A percentile compares a stretch with the other conserved stretches of the same genome.
Evolutionary conservation across 2,888 invertebrate genomes (phyloP).

Genomic region (Drosophila macrothrix): DNA sequence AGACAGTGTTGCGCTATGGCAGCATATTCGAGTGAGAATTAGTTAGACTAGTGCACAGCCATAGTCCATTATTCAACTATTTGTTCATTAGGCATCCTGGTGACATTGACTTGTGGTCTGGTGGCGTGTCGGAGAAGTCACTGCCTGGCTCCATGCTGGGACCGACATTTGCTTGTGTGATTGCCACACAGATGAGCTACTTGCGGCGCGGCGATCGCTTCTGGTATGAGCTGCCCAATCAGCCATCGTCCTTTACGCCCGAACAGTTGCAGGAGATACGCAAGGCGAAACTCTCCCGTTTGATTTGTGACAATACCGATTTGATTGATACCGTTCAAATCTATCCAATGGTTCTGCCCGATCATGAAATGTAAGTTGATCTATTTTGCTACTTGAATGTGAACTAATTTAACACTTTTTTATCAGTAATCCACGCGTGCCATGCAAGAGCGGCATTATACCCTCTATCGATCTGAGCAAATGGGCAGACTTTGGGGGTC

Average conservation of each 20-base stretch:
- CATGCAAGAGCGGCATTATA: constrained; percentile 94
- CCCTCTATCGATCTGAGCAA: constrained; percentile 95
- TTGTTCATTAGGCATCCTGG: constrained; percentile 89
- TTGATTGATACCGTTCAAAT: constrained; percentile 95
- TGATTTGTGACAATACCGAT: constrained; percentile 97
- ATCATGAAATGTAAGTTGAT: constrained; percentile 94
- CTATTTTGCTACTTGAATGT: background rate
- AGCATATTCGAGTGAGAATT: constrained; percentile 91
- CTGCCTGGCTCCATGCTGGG: constrained; percentile 96
- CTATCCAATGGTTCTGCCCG: constrained; percentile 96
- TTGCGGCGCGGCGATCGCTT: constrained; percentile 95
- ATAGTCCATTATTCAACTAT: background rate
- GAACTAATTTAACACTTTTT: background rate
- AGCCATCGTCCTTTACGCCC: constrained; percentile 95
- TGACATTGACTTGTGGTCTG: constrained; percentile 97
- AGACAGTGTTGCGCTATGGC: constrained; percentile 92
- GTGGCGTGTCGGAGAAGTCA: constrained; percentile 96
- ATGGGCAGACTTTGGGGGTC: constrained; percentile 92
- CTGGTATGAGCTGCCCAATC: constrained; percentile 97
- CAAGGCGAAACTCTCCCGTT: constrained; percentile 91
- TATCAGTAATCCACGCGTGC: constrained; percentile 95
- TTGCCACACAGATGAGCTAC: constrained; percentile 96
- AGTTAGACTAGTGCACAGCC: fast-evolving
- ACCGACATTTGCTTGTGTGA: constrained; percentile 96
- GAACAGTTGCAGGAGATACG: constrained; percentile 94